A percentile compares a stretch with the other conserved stretches of the same genome.
Conservation (phyloP, 2,888 invertebrate genomes). For the Drosophila anomelani region DNA sequence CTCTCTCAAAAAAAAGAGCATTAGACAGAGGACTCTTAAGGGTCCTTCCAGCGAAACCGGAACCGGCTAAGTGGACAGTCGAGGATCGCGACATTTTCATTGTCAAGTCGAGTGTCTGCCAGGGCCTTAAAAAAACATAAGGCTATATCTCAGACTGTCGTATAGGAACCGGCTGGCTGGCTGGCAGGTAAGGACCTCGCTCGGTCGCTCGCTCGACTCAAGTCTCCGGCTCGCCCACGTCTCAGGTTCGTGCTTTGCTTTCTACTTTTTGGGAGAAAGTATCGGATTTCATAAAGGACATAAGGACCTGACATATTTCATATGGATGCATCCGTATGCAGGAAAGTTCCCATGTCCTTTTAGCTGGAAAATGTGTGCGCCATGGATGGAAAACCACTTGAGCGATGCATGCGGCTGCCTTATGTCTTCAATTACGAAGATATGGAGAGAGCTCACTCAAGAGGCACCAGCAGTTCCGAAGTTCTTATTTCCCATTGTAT, state of each 20-base stretch:
- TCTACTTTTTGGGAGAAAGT: slow-evolving; percentile 49
- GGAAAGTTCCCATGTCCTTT: slow-evolving; percentile 64
- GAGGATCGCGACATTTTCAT: slow-evolving; percentile 59
- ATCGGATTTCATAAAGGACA: slow-evolving; percentile 74
- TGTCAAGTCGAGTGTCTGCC: slow-evolving; percentile 42
- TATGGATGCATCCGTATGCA: slow-evolving; percentile 32
- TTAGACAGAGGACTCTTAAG: slow-evolving; percentile 54
- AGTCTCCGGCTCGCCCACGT: slow-evolving; percentile 56
- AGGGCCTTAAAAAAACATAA: slow-evolving; percentile 34
- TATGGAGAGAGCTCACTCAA: slow-evolving; percentile 59
- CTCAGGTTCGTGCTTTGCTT: slow-evolving; percentile 50
- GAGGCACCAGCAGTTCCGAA: slow-evolving; percentile 51
- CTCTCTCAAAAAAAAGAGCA: slow-evolving; percentile 12
- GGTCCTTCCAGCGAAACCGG: slow-evolving; percentile 59
- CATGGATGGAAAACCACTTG: slow-evolving; percentile 64
- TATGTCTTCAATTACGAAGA: slow-evolving; percentile 70
- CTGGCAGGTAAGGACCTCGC: slow-evolving; percentile 57
- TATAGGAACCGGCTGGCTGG: slow-evolving; percentile 25
- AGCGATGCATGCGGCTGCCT: slow-evolving; percentile 43
- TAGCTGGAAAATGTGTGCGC: slow-evolving; percentile 48
- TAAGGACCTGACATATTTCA: slow-evolving; percentile 59
- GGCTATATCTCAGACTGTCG: slow-evolving; percentile 8
- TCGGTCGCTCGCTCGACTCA: neutral
- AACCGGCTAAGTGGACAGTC: slow-evolving; percentile 58
- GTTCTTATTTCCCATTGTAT: slow-evolving; percentile 36